Evolutionary conservation across 2,113 vertebrate species (phyloP), one percentile per base, ranked within the genome.

Genomic region (zebrafish (Danio rerio)): DNA sequence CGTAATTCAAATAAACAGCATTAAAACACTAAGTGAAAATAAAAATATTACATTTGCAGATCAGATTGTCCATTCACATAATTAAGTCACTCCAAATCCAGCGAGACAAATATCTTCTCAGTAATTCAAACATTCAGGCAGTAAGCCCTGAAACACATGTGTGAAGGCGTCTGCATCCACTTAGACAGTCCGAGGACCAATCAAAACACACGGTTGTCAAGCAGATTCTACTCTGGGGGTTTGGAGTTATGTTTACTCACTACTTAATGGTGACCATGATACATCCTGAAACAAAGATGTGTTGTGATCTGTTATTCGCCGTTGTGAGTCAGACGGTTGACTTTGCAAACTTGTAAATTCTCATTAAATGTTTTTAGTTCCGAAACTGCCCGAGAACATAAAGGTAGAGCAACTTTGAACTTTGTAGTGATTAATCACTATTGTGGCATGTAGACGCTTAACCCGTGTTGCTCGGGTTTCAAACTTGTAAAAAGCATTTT

Each of bases 141-240:
- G 42, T 16, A 68, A 31, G 78, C 83, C 72, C 52, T n/a, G 16
- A 40, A 9, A 49, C 61, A 70, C 66, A 62, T 81, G 62, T 13
- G 59, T 55, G 47, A 52, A 81, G 45, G 13, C 13, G 74, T 81
- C 78, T 81, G 63, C 61, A 53, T 50, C 45, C 61, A 69, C 71
- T 73, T 81, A 52, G 12, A 61, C 16, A 82, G 10, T n/a, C 83
- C 56, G 18, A 75, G 45, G 68, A n/a, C 82, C 52, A 58, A 40
- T 73, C 59, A 68, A 58, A 40, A 16, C 40, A 43, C 18, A 47
- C 9, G 49, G 68, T 82, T 85, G 75, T 85, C 52, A 45, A 50
- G 11, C 18, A 21, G 42, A 15, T 50, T 16, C 42, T 59, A 45
- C 11, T 43, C 15, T 15, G 56, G 42, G 9, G 45, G 73, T n/a